Evolutionary conservation across 2,797 vertebrate species (phyloP).

Genomic region (Pristis pectinata): DNA sequence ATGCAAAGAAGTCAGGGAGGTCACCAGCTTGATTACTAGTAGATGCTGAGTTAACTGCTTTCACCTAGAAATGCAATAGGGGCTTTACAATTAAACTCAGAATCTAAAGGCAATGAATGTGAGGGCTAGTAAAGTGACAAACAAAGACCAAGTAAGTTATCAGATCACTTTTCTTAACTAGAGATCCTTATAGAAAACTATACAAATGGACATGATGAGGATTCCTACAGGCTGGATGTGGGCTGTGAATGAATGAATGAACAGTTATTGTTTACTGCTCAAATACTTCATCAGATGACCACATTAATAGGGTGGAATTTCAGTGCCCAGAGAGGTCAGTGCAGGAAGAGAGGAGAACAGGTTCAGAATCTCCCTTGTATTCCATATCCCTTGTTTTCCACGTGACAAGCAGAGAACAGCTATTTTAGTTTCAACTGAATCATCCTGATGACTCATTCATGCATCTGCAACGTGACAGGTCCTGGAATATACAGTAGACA

Average conservation of each 20-base stretch:
- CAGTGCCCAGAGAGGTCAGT: not conserved
- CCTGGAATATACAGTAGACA: not conserved
- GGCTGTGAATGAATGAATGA: too few species aligned
- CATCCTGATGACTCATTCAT: not conserved
- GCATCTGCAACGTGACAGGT: not conserved
- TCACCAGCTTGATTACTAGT: not conserved
- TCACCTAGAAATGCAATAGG: not conserved
- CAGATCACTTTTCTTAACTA: not conserved
- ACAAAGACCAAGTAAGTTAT: not conserved
- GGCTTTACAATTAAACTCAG: not conserved
- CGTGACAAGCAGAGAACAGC: not conserved
- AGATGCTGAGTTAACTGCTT: not conserved
- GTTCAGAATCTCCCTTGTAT: not conserved
- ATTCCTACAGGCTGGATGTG: not conserved
- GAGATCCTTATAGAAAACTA: not conserved
- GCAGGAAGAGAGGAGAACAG: not conserved
- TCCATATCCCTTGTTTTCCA: not conserved
- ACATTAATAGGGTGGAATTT: not conserved
- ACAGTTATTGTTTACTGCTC: not conserved
- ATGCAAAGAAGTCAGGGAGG: not conserved
- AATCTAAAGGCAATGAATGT: not conserved
- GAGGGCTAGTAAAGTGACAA: not conserved
- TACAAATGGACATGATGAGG: not conserved
- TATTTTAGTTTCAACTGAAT: not conserved
- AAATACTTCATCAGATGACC: not conserved